These are phyloP conservation scores for Corythucha ciliata DNA, from an alignment of 2,888 invertebrate species.

Conservation along the genomic window DNA sequence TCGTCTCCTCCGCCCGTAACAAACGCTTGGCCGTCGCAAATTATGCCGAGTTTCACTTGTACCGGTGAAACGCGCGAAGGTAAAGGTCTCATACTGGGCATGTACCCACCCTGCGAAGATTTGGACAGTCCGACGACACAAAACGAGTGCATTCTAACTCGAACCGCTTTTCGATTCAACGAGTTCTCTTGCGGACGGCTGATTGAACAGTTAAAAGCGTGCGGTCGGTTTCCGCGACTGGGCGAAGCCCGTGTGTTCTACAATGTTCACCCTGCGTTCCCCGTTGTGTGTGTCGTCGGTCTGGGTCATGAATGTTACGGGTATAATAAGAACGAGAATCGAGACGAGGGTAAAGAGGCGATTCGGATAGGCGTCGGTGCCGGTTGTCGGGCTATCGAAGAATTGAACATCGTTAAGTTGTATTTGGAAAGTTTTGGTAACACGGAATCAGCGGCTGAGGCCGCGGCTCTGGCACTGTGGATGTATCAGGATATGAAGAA, in stretches of 20 bases:
- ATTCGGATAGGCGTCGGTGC: constrained; percentile 59
- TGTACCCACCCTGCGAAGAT: constrained; percentile 24
- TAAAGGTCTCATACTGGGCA: constrained; percentile 30
- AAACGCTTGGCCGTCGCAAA: constrained; percentile 21
- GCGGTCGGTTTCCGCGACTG: constrained; percentile 46
- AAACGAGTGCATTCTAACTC: constrained; percentile 22
- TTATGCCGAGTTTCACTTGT: constrained; percentile 20
- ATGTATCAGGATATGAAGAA: constrained; percentile 58
- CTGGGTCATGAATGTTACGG: constrained; percentile 59
- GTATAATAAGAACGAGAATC: constrained; percentile 57
- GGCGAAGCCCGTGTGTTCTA: constrained; percentile 54
- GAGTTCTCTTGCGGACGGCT: constrained; percentile 26
- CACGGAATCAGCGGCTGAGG: constrained; percentile 72
- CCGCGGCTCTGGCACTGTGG: constrained; percentile 59
- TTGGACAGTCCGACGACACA: constrained; percentile 7
- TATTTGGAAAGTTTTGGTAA: constrained; percentile 66
- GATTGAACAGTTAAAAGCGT: constrained; percentile 24
- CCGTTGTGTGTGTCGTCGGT: constrained; percentile 61
- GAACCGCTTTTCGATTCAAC: constrained; percentile 30
- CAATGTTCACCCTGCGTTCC: constrained; percentile 54
- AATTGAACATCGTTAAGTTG: constrained; percentile 48
- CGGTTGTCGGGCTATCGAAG: constrained; percentile 50
- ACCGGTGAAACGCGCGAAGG: constrained; percentile 26
- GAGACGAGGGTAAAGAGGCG: constrained; percentile 66
- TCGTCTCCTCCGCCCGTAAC: no score